These are phyloP conservation scores for Magallana nippona DNA, from an alignment of 2,888 invertebrate species.

Conservation along the genomic window DNA sequence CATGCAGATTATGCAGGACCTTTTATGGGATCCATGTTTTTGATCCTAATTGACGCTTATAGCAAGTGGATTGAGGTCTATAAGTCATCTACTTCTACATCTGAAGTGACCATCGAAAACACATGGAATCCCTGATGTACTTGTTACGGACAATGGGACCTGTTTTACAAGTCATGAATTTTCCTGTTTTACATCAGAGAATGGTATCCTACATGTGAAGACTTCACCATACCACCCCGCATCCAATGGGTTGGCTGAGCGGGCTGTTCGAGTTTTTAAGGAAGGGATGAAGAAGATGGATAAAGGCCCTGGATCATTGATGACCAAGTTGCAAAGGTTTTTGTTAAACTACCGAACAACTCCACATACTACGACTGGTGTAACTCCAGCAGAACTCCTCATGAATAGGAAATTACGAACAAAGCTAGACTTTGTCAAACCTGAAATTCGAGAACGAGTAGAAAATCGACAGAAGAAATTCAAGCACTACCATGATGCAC, in stretches of 20 bases:
- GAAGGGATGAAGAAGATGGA: slow-evolving; percentile 52
- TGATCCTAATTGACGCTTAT: slow-evolving; percentile 59
- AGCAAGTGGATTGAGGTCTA: slow-evolving; percentile 60
- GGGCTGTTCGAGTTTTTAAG: slow-evolving; percentile 61
- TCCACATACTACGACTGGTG: slow-evolving; percentile 43
- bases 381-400: slow-evolving; percentile 48
- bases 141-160: slow-evolving; percentile 62
- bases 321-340: slow-evolving; percentile 30
- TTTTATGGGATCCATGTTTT: slow-evolving; percentile 51
- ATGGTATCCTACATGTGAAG: slow-evolving; percentile 54
- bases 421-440: neutral
- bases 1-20: slow-evolving; percentile 68
- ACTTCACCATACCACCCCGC: slow-evolving; percentile 59
- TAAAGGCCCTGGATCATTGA: neutral
- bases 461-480: too few relatives aligned
- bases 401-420: slow-evolving; percentile 46
- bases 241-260: slow-evolving; percentile 55
- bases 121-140: slow-evolving; percentile 51
- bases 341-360: slow-evolving; percentile 34
- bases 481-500: too few relatives aligned
- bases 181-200: slow-evolving; percentile 48
- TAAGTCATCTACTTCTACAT: slow-evolving; percentile 44
- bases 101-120: slow-evolving; percentile 49
- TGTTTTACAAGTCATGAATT: slow-evolving; percentile 59
- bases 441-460: neutral